A percentile compares a stretch with the other conserved stretches of the same genome.
Evolutionary conservation across 2,113 vertebrate species (phyloP).

Genomic region (Mus spicilegus): DNA sequence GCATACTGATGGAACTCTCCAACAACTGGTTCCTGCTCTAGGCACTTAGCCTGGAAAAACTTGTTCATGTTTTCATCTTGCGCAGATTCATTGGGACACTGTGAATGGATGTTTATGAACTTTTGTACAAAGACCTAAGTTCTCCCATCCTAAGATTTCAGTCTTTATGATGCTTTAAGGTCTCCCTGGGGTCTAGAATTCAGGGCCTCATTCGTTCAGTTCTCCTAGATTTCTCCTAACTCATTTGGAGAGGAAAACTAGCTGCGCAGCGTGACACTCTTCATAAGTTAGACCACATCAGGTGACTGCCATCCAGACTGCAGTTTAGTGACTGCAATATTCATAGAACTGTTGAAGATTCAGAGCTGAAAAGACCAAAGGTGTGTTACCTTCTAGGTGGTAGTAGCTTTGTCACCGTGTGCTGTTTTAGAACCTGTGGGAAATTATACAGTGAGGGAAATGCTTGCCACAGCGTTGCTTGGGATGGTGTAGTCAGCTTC

Average conservation of each 20-base stretch:
- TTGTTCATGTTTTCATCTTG: not conserved
- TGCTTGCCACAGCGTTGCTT: not conserved
- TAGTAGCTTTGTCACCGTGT: not conserved
- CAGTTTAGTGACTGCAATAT: not conserved
- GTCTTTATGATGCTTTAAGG: not conserved
- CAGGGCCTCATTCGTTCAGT: not conserved
- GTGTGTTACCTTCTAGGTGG: not conserved
- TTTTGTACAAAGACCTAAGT: too few relatives aligned
- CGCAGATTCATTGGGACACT: not conserved
- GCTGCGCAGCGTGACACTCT: too few relatives aligned
- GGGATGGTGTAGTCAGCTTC: too few relatives aligned
- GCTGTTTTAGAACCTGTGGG: not conserved
- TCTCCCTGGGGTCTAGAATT: not conserved
- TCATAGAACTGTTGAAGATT: not conserved
- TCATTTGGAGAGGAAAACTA: not conserved
- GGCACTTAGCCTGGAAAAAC: not conserved
- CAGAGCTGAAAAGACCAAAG: not conserved
- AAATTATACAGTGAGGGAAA: not conserved
- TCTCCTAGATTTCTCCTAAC: not conserved
- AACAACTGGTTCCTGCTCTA: not conserved
- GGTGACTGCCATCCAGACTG: not conserved
- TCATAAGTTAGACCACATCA: too few relatives aligned
- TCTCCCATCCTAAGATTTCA: not conserved
- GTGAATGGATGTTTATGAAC: not conserved
- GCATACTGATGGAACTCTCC: not conserved